Conservation (phyloP, 2,888 invertebrate genomes). For the Philereme transversata region DNA sequence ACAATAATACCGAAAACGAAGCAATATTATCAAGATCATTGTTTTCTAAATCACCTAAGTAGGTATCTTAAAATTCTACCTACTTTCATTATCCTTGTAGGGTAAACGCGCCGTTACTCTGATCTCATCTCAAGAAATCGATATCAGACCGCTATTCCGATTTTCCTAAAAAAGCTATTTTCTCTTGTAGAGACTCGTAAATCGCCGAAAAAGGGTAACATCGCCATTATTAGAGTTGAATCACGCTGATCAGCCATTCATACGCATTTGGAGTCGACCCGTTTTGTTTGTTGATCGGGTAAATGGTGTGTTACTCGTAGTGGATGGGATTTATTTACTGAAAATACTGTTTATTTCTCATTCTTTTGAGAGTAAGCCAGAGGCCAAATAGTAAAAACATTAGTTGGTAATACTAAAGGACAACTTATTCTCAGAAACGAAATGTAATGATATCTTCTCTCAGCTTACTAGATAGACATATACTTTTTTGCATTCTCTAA, state of each 20-base stretch:
- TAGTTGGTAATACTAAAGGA: too few relatives aligned
- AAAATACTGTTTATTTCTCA: background rate
- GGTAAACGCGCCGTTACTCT: constrained; percentile 42
- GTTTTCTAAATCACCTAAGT: background rate
- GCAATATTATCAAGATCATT: background rate
- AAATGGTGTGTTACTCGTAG: background rate
- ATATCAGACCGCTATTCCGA: constrained; percentile 56
- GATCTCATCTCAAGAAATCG: constrained; percentile 44
- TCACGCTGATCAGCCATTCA: constrained; percentile 53
- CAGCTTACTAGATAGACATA: too few relatives aligned
- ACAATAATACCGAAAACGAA: too few relatives aligned
- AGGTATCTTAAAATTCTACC: background rate
- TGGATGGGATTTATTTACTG: background rate
- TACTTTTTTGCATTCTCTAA: too few relatives aligned
- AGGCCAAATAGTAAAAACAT: too few relatives aligned
- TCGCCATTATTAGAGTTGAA: constrained; percentile 54
- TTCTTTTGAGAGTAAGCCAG: too few relatives aligned
- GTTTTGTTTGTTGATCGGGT: constrained; percentile 31
- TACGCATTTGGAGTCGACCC: constrained; percentile 32
- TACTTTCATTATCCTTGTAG: constrained; percentile 20
- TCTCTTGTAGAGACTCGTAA: constrained; percentile 52
- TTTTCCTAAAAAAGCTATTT: constrained; percentile 62
- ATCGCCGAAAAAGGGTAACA: constrained; percentile 59
- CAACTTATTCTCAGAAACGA: too few relatives aligned
- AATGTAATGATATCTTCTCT: too few relatives aligned